Conservation (phyloP, 2,113 vertebrate genomes). For the Osmerus mordax region DNA sequence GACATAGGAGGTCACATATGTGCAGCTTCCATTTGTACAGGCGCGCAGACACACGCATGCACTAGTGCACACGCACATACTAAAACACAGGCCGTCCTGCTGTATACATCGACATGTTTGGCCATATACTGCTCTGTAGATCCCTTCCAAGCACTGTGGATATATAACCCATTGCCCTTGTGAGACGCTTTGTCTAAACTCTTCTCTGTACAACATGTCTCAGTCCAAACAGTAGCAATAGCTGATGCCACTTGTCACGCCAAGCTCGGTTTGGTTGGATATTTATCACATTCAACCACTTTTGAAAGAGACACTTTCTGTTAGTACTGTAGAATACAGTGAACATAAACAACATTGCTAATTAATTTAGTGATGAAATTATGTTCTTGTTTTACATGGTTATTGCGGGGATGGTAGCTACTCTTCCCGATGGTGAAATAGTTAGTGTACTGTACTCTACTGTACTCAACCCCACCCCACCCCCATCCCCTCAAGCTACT, state of each 20-base stretch:
- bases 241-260: conserved; percentile 10
- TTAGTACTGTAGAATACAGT: not conserved
- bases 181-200: not conserved
- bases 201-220: not conserved
- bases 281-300: conserved; percentile 11
- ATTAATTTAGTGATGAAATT: conserved; percentile 54
- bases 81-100: conserved; percentile 12
- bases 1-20: conserved; percentile 73
- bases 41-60: conserved; percentile 14
- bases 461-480: too few species aligned
- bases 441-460: conserved; percentile 25
- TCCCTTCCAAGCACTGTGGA: not conserved
- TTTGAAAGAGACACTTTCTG: not conserved
- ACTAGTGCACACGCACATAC: not conserved
- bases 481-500: too few species aligned
- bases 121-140: conserved; percentile 1
- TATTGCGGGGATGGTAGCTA: conserved; percentile 55
- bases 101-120: not conserved
- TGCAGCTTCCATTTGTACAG: conserved; percentile 41
- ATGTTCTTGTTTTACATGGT: conserved; percentile 52
- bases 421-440: conserved; percentile 38
- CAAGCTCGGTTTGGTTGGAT: not conserved
- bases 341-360: conserved; percentile 15
- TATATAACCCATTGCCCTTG: not conserved
- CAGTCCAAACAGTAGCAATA: conserved; percentile 11